Conservation (phyloP, 2,888 invertebrate species). For the Bellardia bayeri region DNA sequence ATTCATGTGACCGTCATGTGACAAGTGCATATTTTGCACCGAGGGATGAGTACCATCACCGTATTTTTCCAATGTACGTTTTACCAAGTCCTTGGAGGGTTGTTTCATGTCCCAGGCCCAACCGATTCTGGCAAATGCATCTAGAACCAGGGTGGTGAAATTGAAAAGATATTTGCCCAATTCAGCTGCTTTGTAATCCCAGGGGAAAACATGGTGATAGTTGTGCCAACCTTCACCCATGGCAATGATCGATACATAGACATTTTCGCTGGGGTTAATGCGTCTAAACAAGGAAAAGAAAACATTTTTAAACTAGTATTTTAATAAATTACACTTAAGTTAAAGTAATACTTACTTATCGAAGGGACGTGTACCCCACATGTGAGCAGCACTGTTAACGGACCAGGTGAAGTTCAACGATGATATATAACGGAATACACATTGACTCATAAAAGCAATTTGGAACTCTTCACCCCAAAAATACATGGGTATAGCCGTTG, state of each 20-base stretch:
- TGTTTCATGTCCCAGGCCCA: constrained; percentile 92
- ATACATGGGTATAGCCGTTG: constrained; percentile 88
- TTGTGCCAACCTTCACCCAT: constrained; percentile 97
- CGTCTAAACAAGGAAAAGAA: constrained; percentile 84
- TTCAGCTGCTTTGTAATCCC: constrained; percentile 96
- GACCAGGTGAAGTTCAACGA: constrained; percentile 94
- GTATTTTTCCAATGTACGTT: constrained; percentile 86
- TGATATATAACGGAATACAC: constrained; percentile 89
- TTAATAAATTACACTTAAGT: not conserved
- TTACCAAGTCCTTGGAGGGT: constrained; percentile 86
- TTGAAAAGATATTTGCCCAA: constrained; percentile 89
- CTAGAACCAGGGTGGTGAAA: constrained; percentile 88
- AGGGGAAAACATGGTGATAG: constrained; percentile 96
- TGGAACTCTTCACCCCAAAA: constrained; percentile 89
- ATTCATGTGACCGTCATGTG: constrained; percentile 71
- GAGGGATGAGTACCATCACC: constrained; percentile 83
- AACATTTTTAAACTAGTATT: not conserved
- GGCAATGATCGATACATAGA: constrained; percentile 88
- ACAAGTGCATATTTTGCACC: constrained; percentile 22
- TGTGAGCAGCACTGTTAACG: constrained; percentile 94
- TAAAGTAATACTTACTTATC: constrained; percentile 86
- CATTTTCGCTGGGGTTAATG: constrained; percentile 92
- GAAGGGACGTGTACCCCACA: constrained; percentile 90
- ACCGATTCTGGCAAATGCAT: constrained; percentile 88
- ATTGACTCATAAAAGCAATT: constrained; percentile 88